These are phyloP conservation scores for Ciconia boyciana DNA, from an alignment of 2,113 vertebrate genomes.

Conservation along the genomic window DNA sequence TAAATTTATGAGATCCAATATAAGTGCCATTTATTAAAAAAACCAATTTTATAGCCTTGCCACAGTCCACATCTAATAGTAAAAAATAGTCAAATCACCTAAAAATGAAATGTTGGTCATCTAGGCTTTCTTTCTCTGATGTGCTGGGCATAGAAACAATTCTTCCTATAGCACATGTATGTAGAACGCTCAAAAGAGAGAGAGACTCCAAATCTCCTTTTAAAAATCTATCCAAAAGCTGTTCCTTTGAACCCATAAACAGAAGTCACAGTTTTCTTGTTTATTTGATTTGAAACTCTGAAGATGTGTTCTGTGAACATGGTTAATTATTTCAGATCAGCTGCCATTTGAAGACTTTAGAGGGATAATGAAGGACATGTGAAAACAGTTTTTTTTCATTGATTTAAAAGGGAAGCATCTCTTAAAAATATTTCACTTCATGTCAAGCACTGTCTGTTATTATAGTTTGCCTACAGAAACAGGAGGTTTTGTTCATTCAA, in stretches of 20 bases:
- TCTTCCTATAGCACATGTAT: neutral
- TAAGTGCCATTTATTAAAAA: neutral
- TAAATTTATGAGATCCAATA: neutral
- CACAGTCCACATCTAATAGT: neutral
- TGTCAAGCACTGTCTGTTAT: neutral
- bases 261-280: neutral
- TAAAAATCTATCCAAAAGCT: neutral
- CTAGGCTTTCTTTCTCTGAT: neutral
- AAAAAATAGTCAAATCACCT: neutral
- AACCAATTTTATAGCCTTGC: neutral
- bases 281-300: neutral
- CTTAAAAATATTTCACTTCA: neutral
- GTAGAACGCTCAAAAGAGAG: neutral
- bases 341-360: neutral
- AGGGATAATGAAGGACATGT: neutral
- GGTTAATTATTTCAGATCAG: neutral
- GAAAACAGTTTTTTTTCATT: neutral
- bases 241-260: neutral
- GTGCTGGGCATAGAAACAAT: rapidly evolving
- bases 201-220: neutral
- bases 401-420: neutral
- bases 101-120: neutral
- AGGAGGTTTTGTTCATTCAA: neutral
- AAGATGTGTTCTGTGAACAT: neutral
- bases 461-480: neutral